Percentiles rank a stretch among this genome's conserved stretches.
Evolutionary conservation across 2,113 vertebrate genomes (phyloP).

Genomic region (Macrotis lagotis): DNA sequence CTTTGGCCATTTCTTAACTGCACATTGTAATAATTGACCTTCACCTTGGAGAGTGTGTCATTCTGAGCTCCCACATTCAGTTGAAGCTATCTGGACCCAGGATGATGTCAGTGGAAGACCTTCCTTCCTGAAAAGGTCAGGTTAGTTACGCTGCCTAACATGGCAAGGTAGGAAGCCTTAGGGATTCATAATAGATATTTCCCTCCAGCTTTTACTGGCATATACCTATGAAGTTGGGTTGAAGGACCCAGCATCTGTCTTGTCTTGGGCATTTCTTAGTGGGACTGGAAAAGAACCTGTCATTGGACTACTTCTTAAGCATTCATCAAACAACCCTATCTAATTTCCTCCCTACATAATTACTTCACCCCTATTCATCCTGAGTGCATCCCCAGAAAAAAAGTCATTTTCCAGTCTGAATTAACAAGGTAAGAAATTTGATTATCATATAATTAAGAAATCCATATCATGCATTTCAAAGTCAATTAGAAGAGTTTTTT

Average conservation of each 20-base stretch:
- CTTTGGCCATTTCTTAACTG: background rate
- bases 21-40: background rate
- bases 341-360: background rate
- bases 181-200: background rate
- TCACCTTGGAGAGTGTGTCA: background rate
- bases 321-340: background rate
- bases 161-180: background rate
- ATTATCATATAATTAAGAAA: background rate
- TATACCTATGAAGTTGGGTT: background rate
- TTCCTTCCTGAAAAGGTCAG: background rate
- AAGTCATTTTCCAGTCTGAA: background rate
- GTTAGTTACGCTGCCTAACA: background rate
- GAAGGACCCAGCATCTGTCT: background rate
- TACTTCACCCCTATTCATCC: background rate
- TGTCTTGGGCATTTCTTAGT: background rate
- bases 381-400: background rate
- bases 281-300: background rate
- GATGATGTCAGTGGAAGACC: background rate
- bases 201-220: background rate
- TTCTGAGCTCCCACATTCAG: background rate
- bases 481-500: background rate
- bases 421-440: background rate
- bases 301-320: background rate
- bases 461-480: background rate
- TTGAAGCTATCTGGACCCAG: background rate